Percentiles rank a stretch among this genome's conserved stretches.
These are phyloP conservation scores for Bathynomus jamesi DNA, from an alignment of 1,140 invertebrate species.

Conservation along the genomic window DNA sequence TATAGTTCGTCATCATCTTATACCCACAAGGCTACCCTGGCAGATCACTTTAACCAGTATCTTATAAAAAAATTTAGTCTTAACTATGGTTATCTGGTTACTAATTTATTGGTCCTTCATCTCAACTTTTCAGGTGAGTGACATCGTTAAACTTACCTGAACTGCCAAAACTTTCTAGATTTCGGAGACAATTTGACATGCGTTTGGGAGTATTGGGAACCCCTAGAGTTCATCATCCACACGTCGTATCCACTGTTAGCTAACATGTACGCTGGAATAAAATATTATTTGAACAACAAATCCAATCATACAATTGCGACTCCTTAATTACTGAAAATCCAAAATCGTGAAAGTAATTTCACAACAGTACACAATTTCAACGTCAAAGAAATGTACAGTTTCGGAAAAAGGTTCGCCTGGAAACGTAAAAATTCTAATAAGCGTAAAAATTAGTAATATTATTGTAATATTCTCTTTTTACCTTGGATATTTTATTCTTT, in stretches of 20 bases:
- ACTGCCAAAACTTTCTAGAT: constrained; percentile 39
- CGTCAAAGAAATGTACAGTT: no score
- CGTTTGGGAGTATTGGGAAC: constrained; percentile 52
- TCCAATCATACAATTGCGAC: neutral
- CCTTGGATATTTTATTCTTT: no score
- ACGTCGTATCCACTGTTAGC: constrained; percentile 68
- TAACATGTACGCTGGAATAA: constrained; percentile 48
- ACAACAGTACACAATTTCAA: neutral
- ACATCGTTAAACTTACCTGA: constrained; percentile 39
- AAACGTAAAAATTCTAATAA: no score
- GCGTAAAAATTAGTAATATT: neutral
- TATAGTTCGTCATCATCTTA: no score
- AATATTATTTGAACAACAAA: constrained; percentile 7
- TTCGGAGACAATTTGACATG: constrained; percentile 37
- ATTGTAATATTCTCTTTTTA: no score
- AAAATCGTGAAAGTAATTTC: neutral
- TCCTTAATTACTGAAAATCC: neutral
- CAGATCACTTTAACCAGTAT: no score
- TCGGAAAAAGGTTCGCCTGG: no score
- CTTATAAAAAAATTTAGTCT: no score
- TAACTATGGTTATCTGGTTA: no score
- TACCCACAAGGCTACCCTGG: no score
- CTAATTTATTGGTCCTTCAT: no score
- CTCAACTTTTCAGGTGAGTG: no score
- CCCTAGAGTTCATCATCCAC: constrained; percentile 61